Percentiles rank a stretch among this genome's conserved stretches.
Conservation (phyloP, 2,797 vertebrate species). For the Remorina albescens region DNA sequence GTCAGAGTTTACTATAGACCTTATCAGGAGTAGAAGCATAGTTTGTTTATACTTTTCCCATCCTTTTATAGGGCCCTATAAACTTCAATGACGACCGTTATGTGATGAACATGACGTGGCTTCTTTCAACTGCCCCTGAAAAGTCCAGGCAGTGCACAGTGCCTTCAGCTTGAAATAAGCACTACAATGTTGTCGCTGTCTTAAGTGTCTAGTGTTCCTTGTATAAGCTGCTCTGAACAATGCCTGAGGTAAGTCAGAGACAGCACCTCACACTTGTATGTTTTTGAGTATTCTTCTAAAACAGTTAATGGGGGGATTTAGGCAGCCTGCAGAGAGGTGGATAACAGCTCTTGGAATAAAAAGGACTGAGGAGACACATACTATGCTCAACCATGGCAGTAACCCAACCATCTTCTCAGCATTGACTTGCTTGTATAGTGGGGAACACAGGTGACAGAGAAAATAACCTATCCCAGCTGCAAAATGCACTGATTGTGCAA, state of each 20-base stretch:
- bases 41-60: constrained; percentile 61
- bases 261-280: constrained; percentile 58
- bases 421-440: constrained; percentile 51
- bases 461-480: constrained; percentile 61
- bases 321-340: constrained; percentile 65
- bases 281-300: constrained; percentile 70
- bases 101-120: constrained; percentile 61
- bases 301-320: constrained; percentile 62
- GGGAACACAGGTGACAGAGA: constrained; percentile 49
- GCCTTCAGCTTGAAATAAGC: constrained; percentile 59
- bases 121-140: constrained; percentile 52
- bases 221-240: constrained; percentile 62
- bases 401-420: constrained; percentile 60
- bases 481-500: constrained; percentile 68
- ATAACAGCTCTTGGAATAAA: constrained; percentile 50
- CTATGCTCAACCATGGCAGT: constrained; percentile 64
- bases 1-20: constrained; percentile 53
- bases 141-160: constrained; percentile 62
- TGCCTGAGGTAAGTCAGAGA: constrained; percentile 65
- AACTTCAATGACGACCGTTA: constrained; percentile 53
- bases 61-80: constrained; percentile 41
- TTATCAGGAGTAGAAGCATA: constrained; percentile 60
- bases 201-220: constrained; percentile 53
- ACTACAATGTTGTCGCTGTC: constrained; percentile 48
- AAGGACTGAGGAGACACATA: constrained; percentile 54